phyloP scores from a whole-genome alignment of 2,113 vertebrate genomes.

The Silurus meridionalis region DNA sequence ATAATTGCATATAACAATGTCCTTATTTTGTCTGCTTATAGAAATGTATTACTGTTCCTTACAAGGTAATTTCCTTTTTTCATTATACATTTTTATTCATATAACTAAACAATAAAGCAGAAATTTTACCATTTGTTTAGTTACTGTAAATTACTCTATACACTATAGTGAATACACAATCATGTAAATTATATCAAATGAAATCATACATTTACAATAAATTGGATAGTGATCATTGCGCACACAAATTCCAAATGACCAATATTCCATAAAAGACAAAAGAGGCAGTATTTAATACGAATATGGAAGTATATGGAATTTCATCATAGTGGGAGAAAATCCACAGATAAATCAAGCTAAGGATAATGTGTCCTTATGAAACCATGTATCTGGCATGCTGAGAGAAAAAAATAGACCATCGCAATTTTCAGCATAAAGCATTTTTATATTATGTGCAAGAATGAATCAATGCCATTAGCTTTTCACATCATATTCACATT shows the following conservation, averaged over 20 bases:
- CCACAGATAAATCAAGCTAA: neutral
- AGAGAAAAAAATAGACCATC: neutral
- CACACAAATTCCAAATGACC: neutral
- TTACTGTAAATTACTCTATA: neutral
- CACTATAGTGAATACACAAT: neutral
- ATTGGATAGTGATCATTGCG: neutral
- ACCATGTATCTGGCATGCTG: too few species aligned
- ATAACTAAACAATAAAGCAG: neutral
- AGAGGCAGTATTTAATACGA: neutral
- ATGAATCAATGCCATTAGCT: neutral
- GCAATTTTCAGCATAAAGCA: neutral
- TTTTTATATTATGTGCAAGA: neutral
- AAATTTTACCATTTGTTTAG: neutral
- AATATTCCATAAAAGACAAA: neutral
- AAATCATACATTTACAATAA: neutral
- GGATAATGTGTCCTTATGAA: neutral
- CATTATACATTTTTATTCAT: neutral
- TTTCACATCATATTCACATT: slow-evolving; percentile 22
- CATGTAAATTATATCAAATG: neutral
- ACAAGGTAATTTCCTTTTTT: neutral
- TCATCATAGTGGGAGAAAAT: neutral
- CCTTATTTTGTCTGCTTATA: neutral
- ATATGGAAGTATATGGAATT: neutral
- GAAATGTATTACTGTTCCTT: neutral
- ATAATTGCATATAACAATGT: neutral